A percentile compares a stretch with the other conserved stretches of the same genome.
These are phyloP conservation scores for Zaprionus camerounensis DNA, from an alignment of 1,140 invertebrate species.

Conservation along the genomic window DNA sequence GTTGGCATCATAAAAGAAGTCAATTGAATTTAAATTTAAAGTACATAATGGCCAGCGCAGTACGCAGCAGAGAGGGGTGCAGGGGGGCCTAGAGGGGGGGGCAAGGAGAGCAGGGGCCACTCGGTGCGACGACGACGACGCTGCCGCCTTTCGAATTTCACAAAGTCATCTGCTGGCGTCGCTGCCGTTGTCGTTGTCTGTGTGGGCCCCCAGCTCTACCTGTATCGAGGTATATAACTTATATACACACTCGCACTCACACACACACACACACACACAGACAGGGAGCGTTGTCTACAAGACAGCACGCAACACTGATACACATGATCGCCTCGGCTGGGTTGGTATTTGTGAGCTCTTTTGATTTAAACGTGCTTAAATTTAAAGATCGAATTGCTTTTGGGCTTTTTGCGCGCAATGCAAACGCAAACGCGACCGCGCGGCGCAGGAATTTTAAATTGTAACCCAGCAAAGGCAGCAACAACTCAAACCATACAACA, in stretches of 20 bases:
- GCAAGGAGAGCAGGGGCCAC: constrained; percentile 25
- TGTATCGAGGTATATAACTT: constrained; percentile 26
- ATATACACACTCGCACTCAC: constrained; percentile 37
- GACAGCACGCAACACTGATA: constrained; percentile 46
- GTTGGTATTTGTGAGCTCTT: constrained; percentile 64
- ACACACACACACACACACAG: constrained; percentile 7
- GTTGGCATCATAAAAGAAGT: constrained; percentile 82
- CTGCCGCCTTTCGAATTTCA: constrained; percentile 81
- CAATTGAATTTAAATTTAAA: constrained; percentile 83
- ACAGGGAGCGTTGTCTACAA: constrained; percentile 4
- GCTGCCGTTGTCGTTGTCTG: constrained; percentile 54
- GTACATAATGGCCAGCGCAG: constrained; percentile 74
- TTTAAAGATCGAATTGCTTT: constrained; percentile 81
- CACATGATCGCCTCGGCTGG: constrained; percentile 34
- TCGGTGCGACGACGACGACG: constrained; percentile 34
- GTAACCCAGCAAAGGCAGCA: constrained; percentile 37
- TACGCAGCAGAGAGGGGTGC: constrained; percentile 13
- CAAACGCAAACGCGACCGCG: constrained; percentile 19
- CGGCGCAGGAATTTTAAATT: constrained; percentile 73
- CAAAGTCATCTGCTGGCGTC: constrained; percentile 73
- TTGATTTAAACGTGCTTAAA: constrained; percentile 82
- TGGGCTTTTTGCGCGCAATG: constrained; percentile 27
- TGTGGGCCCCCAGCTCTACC: constrained; percentile 51
- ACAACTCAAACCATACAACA: constrained; percentile 27
- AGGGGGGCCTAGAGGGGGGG: not conserved